A percentile compares a stretch with the other conserved stretches of the same genome.
Conservation (phyloP, 2,113 vertebrate genomes). For the Ophthalmolycus amberensis region DNA sequence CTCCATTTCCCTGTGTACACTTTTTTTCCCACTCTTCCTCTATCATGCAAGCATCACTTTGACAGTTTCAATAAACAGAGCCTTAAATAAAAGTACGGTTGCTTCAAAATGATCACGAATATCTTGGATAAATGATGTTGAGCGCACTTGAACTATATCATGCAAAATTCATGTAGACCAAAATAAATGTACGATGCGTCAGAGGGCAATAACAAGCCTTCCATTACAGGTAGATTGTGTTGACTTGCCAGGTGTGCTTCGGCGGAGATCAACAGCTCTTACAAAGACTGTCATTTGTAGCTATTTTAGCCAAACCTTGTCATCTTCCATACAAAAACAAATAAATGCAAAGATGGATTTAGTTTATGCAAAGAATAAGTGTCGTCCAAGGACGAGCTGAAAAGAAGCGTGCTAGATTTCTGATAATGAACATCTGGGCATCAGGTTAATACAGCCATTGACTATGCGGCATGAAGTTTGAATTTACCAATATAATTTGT, state of each 20-base stretch:
- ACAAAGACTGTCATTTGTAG: slow-evolving; percentile 36
- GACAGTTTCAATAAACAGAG: slow-evolving; percentile 39
- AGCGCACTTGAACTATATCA: slow-evolving; percentile 41
- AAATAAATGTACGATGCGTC: slow-evolving; percentile 45
- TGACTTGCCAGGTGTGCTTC: slow-evolving; percentile 28
- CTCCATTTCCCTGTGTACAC: slow-evolving; percentile 5
- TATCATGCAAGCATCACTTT: slow-evolving; percentile 14
- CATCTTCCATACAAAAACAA: slow-evolving; percentile 1
- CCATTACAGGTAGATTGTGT: slow-evolving; percentile 50
- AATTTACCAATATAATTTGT: not conserved
- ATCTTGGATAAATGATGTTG: not conserved
- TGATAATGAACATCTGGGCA: not conserved
- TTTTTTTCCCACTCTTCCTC: slow-evolving; percentile 12
- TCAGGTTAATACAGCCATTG: not conserved
- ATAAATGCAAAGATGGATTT: slow-evolving; percentile 6
- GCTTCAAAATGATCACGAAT: slow-evolving; percentile 8
- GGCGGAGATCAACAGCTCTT: slow-evolving; percentile 38
- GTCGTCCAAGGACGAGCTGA: not conserved
- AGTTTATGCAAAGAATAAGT: slow-evolving; percentile 1
- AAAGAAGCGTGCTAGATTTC: not conserved
- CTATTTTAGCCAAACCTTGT: slow-evolving; percentile 24
- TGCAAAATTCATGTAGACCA: slow-evolving; percentile 35
- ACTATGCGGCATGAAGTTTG: not conserved
- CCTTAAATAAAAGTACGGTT: slow-evolving; percentile 10
- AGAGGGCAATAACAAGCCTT: slow-evolving; percentile 41